Conservation (phyloP, 2,797 vertebrate genomes). For the Garrulus glandarius region DNA sequence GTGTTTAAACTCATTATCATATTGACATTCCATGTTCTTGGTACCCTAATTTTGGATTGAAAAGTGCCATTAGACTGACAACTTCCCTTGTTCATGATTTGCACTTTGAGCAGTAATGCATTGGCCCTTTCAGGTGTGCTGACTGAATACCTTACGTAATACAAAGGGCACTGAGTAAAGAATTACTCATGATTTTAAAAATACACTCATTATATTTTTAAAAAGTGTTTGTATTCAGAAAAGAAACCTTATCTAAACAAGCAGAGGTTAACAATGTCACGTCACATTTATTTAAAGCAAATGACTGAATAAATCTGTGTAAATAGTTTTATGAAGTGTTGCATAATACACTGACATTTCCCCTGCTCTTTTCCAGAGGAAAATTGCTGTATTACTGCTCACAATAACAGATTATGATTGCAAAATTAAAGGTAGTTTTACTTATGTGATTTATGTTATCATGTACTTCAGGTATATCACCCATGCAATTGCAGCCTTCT, state of each 20-base stretch:
- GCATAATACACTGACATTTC: background rate
- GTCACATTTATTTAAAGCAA: background rate
- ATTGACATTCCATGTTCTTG: background rate
- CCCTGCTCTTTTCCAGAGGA: background rate
- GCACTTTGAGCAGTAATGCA: background rate
- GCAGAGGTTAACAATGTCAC: background rate
- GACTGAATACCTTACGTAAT: background rate
- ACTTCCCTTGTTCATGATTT: background rate
- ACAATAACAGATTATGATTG: background rate
- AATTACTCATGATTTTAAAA: slow-evolving; percentile 29
- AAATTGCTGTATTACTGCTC: background rate
- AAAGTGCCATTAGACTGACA: background rate
- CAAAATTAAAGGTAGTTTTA: background rate
- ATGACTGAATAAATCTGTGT: slow-evolving; percentile 5
- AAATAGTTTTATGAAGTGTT: background rate
- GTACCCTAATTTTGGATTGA: background rate
- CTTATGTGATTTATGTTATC: background rate
- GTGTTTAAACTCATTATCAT: background rate
- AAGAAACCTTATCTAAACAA: background rate
- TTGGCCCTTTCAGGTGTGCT: background rate
- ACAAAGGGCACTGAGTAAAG: background rate
- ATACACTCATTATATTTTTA: background rate
- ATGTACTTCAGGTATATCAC: background rate
- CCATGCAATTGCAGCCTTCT: background rate
- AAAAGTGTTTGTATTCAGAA: background rate